Percentiles rank a stretch among this genome's conserved stretches.
Conservation (phyloP, 2,888 invertebrate species). For the Synanthedon tipuliformis region DNA sequence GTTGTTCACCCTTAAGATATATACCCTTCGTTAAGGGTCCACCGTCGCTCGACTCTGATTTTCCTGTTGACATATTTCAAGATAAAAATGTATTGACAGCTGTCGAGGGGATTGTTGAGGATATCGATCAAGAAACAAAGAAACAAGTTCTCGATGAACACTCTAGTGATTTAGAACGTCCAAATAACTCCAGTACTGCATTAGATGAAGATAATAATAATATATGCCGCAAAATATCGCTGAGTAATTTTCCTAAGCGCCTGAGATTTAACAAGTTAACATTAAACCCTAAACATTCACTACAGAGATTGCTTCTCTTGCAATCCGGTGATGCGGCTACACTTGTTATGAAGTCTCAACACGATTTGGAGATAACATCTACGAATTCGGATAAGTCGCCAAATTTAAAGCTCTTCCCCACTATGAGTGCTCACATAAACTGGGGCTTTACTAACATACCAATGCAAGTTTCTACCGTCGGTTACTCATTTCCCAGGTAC, state of each 20-base stretch:
- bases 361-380: constrained; percentile 16
- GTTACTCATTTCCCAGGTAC: constrained; percentile 33
- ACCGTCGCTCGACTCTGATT: constrained; percentile 27
- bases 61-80: constrained; percentile 26
- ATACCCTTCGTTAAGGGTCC: constrained; percentile 14
- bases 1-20: constrained; percentile 4
- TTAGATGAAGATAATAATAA: constrained; percentile 30
- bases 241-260: constrained; percentile 35
- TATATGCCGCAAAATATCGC: constrained; percentile 26
- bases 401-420: constrained; percentile 10
- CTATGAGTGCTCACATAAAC: constrained; percentile 28
- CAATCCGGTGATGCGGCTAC: constrained; percentile 44
- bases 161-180: not conserved
- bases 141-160: not conserved
- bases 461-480: constrained; percentile 42
- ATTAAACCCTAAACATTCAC: constrained; percentile 41
- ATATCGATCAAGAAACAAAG: constrained; percentile 6
- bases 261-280: constrained; percentile 39
- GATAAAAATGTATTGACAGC: constrained; percentile 34
- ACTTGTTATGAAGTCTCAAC: constrained; percentile 28
- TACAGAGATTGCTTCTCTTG: constrained; percentile 30
- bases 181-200: constrained; percentile 11
- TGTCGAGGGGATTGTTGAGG: constrained; percentile 18
- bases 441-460: constrained; percentile 34
- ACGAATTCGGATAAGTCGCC: constrained; percentile 11